Conservation (phyloP, 2,888 invertebrate species). For the Hypomecis punctinalis region DNA sequence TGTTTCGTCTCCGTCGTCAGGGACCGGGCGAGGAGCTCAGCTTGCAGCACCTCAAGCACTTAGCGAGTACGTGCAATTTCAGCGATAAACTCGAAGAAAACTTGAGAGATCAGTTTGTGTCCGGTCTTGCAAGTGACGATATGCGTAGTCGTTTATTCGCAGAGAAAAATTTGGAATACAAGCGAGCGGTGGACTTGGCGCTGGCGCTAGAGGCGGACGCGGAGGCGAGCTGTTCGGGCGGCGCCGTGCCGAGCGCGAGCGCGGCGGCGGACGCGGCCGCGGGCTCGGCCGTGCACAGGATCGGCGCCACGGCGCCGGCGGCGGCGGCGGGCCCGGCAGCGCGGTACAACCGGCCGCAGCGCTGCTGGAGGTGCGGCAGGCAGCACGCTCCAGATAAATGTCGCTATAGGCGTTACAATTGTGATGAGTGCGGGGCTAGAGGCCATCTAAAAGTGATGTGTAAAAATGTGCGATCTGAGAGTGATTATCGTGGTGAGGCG, state of each 20-base stretch:
- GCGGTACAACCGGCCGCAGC: neutral
- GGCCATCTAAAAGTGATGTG: neutral
- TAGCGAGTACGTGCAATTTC: conserved; percentile 43
- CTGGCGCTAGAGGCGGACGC: conserved; percentile 42
- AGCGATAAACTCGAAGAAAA: conserved; percentile 36
- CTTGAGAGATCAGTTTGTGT: conserved; percentile 41
- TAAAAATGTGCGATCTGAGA: neutral
- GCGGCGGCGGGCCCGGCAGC: neutral
- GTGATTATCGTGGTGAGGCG: neutral
- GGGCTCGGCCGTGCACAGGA: neutral
- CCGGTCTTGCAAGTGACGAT: too few relatives aligned
- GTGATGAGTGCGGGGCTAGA: neutral
- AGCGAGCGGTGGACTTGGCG: conserved; percentile 42
- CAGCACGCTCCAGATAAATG: neutral
- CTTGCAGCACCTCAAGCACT: conserved; percentile 39
- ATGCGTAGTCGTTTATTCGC: too few relatives aligned
- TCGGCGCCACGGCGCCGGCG: neutral
- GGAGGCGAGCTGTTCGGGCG: conserved; percentile 46
- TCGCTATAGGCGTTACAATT: neutral
- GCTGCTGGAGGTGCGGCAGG: conserved; percentile 1
- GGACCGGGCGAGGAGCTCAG: conserved; percentile 31
- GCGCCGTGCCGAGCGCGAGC: conserved; percentile 35
- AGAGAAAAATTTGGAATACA: too few relatives aligned
- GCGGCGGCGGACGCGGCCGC: neutral
- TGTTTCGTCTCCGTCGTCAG: conserved; percentile 42